Conservation (phyloP, 2,797 vertebrate genomes). For the Coendou prehensilis region DNA sequence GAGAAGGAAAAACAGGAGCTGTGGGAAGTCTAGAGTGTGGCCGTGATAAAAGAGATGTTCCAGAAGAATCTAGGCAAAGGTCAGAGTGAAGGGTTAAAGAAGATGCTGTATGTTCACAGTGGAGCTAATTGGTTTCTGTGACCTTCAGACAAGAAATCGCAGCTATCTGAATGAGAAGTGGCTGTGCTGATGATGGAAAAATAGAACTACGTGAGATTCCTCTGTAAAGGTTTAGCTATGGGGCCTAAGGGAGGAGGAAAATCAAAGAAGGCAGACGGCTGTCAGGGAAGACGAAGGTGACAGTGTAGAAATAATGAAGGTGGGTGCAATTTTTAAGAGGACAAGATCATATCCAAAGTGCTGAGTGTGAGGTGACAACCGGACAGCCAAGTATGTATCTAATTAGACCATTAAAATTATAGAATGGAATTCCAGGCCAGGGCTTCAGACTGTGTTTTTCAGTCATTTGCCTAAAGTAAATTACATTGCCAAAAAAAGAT, state of each 20-base stretch:
- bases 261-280: background rate
- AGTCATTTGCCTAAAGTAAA: conserved; percentile 64
- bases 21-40: background rate
- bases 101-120: background rate
- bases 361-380: background rate
- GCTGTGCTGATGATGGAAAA: background rate
- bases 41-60: background rate
- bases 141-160: background rate
- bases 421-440: background rate
- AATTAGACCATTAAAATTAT: conserved; percentile 58
- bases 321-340: background rate
- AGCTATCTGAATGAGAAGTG: background rate
- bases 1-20: background rate
- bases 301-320: background rate
- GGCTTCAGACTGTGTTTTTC: background rate
- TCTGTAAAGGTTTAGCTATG: background rate
- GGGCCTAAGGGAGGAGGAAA: background rate
- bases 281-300: background rate
- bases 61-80: background rate
- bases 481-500: conserved; percentile 48
- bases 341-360: conserved; percentile 10
- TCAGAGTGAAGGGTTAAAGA: background rate
- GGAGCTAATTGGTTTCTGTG: background rate
- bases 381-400: background rate
- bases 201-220: background rate